Base-by-base conservation (phyloP, 2,113 vertebrate species). In the Ceuthmochares aereus region DNA sequence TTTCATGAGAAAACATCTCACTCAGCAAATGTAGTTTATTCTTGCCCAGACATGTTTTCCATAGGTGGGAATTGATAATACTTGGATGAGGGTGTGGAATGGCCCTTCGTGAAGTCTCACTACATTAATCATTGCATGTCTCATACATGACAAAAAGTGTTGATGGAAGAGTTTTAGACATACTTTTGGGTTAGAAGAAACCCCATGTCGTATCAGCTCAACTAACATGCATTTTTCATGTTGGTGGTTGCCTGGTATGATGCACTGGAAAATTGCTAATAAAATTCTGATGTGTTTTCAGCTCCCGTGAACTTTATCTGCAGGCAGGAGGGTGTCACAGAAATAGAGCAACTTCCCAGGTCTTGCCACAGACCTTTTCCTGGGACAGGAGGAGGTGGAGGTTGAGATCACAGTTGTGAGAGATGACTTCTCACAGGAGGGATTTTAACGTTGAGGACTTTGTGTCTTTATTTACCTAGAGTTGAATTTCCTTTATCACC, bases 1-100 rank as follows among this genome's bases (percentile, higher is more conserved):
- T 90, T 91, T 85, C 84, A 75, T 91, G 84, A 92, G 87, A 93
- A 96, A 96, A 90, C 51, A 63, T 62, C 90, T 96, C 75, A 80
- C 84, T 0, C 5, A 87, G 79, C 51, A 83, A 93, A 83, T 8
- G 66, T 16, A 88, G 52, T 16, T 2, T 12, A 84, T 67, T 70
- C 94, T 88, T 94, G 96, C 87, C 90, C 43, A 52, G 95, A 52
- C 96, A 90, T 0, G 94, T 91, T 91, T 94, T 90, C 78, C 67
- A 63, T 76, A 92, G 68, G 83, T 91, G 87, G 75, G 75, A 93
- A 86, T 54, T 86, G 87, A 77, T 82, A 90, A 63, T 74, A 77
- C 0, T 4, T 78, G 64, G 75, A 70, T 85, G 81, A 89, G 75
- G 94, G 90, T 2, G 87, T 87, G 87, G 82, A 95, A 66, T 43